Evolutionary conservation across 2,113 vertebrate species (phyloP), one percentile per base, ranked within the genome.

Genomic region (Propithecus coquereli): DNA sequence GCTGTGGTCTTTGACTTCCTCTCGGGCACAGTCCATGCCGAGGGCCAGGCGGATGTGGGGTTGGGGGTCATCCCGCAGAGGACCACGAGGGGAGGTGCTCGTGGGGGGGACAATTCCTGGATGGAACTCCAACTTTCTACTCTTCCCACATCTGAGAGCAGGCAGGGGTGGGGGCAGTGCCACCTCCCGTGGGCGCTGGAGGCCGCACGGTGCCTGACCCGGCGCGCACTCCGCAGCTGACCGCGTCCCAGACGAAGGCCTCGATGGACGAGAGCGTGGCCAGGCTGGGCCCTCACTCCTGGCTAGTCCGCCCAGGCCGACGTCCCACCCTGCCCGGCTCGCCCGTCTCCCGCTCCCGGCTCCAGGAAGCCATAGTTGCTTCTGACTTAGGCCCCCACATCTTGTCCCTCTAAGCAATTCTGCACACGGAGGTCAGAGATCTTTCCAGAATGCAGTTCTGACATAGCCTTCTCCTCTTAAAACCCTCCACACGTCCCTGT

Each of bases 191-290:
- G 10, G 40, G 22, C 3, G 65, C 5, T 2, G 23, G 57, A 27
- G 11, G 8, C n/a, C 34, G 3, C 0, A 16, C 3, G 47, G n/a
- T 16, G 20, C 18, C 12, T 10, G 47, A 30, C 4, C 20, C 0
- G 18, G 20, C 34, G 18, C 3, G 20, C 3, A 2, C 12, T 2
- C 17, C 12, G 54, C 25, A 34, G 47, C 2, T 2, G 25, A 20
- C 37, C 27, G 18, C 12, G 54, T 40, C 95, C 40, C 18, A 2
- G 12, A 5, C 0, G 13, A 25, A 34, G 27, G 10, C 22, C 5
- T 54, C 16, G 4, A 6, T 2, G 14, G 54, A 30, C 20, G 23
- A 74, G 40, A 23, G 45, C 9, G 6, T 22, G 23, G 8, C 40
- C 40, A 23, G 70, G 52, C 54, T 22, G 52, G 61, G 3, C 13